Base-by-base conservation (phyloP, 2,888 invertebrate species). In the Syritta pipiens region DNA sequence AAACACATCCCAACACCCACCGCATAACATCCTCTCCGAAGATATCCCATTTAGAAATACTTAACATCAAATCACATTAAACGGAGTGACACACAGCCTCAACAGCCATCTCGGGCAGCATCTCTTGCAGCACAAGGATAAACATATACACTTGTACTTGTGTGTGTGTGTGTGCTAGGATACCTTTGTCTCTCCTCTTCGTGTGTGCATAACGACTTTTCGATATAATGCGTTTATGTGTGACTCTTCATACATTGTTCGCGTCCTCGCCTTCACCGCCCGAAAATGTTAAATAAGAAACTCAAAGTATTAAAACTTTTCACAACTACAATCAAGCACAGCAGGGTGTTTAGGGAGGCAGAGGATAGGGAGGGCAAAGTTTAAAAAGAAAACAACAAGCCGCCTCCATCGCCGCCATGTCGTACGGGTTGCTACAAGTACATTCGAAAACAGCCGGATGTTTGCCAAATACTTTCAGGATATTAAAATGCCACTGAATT, bases 401-500 rank as follows among this genome's bases (percentile, higher is more conserved):
- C n/a, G 4, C 51, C 49, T 53, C 7, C 22, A 19, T 24, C 9
- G 12, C 30, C 5, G n/a, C 10, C 35, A n/a, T n/a, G n/a, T 22
- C 44, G 22, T 46, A 24, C 20, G 10, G 24, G 59, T 28, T 60
- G 68, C 26, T 49, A n/a, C 49, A n/a, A 6, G 17, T 20, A 53
- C 44, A 32, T 48, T 72, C 72, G 24, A 79, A 79, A 79, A 67
- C 72, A 79, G 65, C 65, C 77, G 72, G 72, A 79, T 79, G 77
- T 72, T 79, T 79, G 77, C 77, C 77, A 79, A 72, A 79, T 79
- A 79, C 72, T 79, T 79, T 79, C 72, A 79, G 77, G 77, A 79
- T 79, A 79, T 79, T 79, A 79, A 79, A 79, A 79, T 79, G 72
- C 72, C 72, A 79, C 77, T 72, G 67, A 72, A 72, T 60, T 63